phyloP scores from a whole-genome alignment of 2,888 invertebrate species.

The Laothoe populi region DNA sequence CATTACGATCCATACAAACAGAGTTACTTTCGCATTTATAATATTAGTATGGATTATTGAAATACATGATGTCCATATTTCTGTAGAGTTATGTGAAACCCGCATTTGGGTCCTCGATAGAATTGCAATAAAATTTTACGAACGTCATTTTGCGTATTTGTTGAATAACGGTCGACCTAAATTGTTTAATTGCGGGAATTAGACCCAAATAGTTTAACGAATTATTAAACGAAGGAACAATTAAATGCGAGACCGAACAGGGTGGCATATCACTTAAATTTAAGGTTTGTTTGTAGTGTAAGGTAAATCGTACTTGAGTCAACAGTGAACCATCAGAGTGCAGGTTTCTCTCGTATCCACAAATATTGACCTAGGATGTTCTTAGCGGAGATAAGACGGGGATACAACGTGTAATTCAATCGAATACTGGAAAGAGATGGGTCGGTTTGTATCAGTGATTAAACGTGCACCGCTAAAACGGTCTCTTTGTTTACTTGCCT shows the following conservation, averaged over 20 bases:
- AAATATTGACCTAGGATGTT: constrained; percentile 78
- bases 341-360: constrained; percentile 55
- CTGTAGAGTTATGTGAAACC: constrained; percentile 19
- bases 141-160: constrained; percentile 50
- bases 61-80: neutral
- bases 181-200: constrained; percentile 56
- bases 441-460: constrained; percentile 70
- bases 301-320: constrained; percentile 39
- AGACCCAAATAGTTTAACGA: constrained; percentile 44
- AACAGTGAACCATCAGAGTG: constrained; percentile 49
- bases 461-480: constrained; percentile 67
- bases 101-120: constrained; percentile 15
- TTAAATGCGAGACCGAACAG: constrained; percentile 26
- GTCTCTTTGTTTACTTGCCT: constrained; percentile 61
- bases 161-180: constrained; percentile 55
- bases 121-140: constrained; percentile 50
- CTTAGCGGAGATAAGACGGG: constrained; percentile 62
- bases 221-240: constrained; percentile 38
- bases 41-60: neutral
- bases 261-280: constrained; percentile 44
- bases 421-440: constrained; percentile 57
- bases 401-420: constrained; percentile 70
- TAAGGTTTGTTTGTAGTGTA: constrained; percentile 46
- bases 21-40: too few species aligned
- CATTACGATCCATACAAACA: too few species aligned